phyloP scores from a whole-genome alignment of 1,140 invertebrate species.

The Melitaea cinxia region DNA sequence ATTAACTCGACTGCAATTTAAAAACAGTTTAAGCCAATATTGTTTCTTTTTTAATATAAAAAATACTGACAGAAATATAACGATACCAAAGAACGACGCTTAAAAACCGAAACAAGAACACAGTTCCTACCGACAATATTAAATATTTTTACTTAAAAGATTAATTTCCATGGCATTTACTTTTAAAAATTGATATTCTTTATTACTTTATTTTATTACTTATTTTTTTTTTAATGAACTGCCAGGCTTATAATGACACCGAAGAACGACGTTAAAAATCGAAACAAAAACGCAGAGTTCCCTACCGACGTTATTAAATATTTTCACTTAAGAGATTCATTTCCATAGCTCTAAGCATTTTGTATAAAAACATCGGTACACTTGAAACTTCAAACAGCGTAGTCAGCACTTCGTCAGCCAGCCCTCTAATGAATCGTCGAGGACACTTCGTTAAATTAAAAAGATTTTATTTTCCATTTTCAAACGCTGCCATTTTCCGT shows the following conservation, averaged over 20 bases:
- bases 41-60: too few species aligned
- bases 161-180: slow-evolving; percentile 18
- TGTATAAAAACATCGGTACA: slow-evolving; percentile 34
- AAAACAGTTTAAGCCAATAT: too few species aligned
- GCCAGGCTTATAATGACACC: neutral
- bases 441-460: slow-evolving; percentile 44
- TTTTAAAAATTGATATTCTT: too few species aligned
- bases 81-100: too few species aligned
- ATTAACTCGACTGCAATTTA: too few species aligned
- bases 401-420: slow-evolving; percentile 38
- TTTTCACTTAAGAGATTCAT: slow-evolving; percentile 27
- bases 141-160: slow-evolving; percentile 27
- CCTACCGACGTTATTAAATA: slow-evolving; percentile 33
- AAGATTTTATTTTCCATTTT: slow-evolving; percentile 42
- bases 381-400: slow-evolving; percentile 34
- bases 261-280: neutral
- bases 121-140: slow-evolving; percentile 31
- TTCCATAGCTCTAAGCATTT: slow-evolving; percentile 23
- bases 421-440: slow-evolving; percentile 42
- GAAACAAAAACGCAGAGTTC: slow-evolving; percentile 11
- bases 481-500: slow-evolving; percentile 31
- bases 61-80: neutral
- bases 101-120: neutral
- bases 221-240: neutral
- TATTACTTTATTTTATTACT: too few species aligned